These are phyloP conservation scores for Tamandua tetradactyla DNA, from an alignment of 2,797 vertebrate genomes.

Conservation along the genomic window DNA sequence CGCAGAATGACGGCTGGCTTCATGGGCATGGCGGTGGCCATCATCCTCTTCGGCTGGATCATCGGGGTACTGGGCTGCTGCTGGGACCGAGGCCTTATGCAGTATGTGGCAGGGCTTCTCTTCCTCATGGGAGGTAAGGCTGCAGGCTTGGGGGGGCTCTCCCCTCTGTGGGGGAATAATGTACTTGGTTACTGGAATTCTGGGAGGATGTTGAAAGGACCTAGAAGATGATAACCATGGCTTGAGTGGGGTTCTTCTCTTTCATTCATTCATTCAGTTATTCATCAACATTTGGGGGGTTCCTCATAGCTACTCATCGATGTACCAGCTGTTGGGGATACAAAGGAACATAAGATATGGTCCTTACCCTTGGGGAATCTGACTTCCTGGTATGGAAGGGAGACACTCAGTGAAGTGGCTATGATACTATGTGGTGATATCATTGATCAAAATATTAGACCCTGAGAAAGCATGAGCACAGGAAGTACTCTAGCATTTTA, in stretches of 20 bases:
- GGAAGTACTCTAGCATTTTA: not conserved
- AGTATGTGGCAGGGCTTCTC: conserved; percentile 98
- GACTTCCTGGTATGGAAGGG: not conserved
- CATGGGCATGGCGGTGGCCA: conserved; percentile 99
- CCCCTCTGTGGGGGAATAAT: too few species aligned
- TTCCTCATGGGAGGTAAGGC: conserved; percentile 99
- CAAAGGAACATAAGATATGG: not conserved
- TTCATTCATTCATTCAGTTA: not conserved
- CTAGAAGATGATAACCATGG: accelerated
- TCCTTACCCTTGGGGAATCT: not conserved
- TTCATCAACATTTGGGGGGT: not conserved
- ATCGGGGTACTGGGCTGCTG: conserved; percentile 97
- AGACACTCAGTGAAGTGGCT: too few species aligned
- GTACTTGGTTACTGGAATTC: not conserved
- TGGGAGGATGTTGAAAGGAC: not conserved
- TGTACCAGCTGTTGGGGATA: not conserved
- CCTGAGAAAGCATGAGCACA: not conserved
- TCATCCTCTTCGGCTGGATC: conserved; percentile 98
- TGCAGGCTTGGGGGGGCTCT: too few species aligned
- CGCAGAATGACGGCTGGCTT: conserved; percentile 98
- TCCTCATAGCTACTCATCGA: not conserved
- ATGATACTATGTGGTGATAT: not conserved
- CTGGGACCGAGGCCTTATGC: conserved; percentile 99
- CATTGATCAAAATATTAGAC: not conserved
- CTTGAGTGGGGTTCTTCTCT: accelerated